Evolutionary conservation across 2,797 vertebrate genomes (phyloP).

Genomic region (Scyliorhinus canicula): DNA sequence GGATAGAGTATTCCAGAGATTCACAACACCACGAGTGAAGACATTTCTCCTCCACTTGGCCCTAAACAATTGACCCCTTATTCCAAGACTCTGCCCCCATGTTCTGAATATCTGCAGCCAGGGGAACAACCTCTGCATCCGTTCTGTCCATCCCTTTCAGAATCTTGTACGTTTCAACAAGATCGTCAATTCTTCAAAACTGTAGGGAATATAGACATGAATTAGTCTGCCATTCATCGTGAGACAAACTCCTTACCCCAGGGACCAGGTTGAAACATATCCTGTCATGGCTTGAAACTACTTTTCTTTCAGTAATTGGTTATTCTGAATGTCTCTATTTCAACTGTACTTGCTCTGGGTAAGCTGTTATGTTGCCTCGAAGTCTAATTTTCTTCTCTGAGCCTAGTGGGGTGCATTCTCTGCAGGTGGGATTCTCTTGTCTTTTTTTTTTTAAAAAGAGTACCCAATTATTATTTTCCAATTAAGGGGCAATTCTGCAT

Average conservation of each 20-base stretch:
- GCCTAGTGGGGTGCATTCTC: no score
- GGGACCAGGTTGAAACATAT: background rate
- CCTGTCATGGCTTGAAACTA: background rate
- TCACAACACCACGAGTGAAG: background rate
- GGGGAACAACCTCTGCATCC: background rate
- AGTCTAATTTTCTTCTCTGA: background rate
- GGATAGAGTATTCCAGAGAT: background rate
- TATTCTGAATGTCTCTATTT: background rate
- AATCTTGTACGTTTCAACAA: no score
- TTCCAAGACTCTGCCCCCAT: background rate
- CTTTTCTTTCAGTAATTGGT: background rate
- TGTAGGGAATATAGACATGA: background rate
- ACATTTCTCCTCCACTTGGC: background rate
- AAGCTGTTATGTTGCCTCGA: no score
- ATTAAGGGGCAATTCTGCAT: no score
- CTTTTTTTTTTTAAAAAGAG: no score
- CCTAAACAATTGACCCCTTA: background rate
- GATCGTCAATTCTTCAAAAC: background rate
- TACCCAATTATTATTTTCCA: no score
- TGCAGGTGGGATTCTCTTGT: no score
- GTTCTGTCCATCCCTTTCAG: background rate
- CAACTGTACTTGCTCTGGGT: background rate
- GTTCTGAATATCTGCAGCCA: background rate
- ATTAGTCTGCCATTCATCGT: background rate
- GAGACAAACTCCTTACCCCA: background rate